Evolutionary conservation across 2,888 invertebrate species (phyloP).

Genomic region (Vannuccia rotundouncinata): DNA sequence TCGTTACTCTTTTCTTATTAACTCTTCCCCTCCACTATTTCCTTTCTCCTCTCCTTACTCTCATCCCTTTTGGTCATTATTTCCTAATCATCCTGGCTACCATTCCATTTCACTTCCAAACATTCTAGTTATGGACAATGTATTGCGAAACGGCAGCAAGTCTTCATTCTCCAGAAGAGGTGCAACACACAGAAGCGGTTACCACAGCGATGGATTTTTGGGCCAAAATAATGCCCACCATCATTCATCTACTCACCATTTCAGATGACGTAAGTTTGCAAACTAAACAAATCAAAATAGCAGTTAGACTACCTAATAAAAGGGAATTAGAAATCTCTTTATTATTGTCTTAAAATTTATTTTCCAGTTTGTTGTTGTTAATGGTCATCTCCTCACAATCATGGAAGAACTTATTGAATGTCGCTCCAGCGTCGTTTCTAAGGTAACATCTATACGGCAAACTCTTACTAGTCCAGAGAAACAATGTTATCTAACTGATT

Average conservation of each 20-base stretch:
- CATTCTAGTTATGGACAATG: constrained; percentile 78
- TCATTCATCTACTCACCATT: constrained; percentile 77
- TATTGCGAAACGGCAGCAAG: constrained; percentile 82
- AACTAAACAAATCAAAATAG: too few relatives aligned
- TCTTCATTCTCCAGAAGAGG: constrained; percentile 60
- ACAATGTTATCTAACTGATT: too few relatives aligned
- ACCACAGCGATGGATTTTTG: constrained; percentile 87
- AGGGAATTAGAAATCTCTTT: background rate
- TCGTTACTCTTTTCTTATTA: background rate
- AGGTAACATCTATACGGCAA: constrained; percentile 63
- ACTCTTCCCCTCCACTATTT: background rate
- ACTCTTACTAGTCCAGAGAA: too few relatives aligned
- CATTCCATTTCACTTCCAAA: background rate
- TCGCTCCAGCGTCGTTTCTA: constrained; percentile 81
- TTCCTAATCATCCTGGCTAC: background rate
- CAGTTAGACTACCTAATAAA: background rate
- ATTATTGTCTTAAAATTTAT: background rate
- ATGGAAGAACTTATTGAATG: constrained; percentile 63
- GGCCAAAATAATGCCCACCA: constrained; percentile 91
- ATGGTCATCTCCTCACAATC: constrained; percentile 23
- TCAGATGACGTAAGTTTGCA: constrained; percentile 36
- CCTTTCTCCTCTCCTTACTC: background rate
- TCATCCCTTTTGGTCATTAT: too few relatives aligned
- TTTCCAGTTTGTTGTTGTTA: constrained; percentile 32
- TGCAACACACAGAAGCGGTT: constrained; percentile 52